These are phyloP conservation scores for Oncorhynchus tshawytscha DNA, from an alignment of 2,113 vertebrate species.

Conservation along the genomic window DNA sequence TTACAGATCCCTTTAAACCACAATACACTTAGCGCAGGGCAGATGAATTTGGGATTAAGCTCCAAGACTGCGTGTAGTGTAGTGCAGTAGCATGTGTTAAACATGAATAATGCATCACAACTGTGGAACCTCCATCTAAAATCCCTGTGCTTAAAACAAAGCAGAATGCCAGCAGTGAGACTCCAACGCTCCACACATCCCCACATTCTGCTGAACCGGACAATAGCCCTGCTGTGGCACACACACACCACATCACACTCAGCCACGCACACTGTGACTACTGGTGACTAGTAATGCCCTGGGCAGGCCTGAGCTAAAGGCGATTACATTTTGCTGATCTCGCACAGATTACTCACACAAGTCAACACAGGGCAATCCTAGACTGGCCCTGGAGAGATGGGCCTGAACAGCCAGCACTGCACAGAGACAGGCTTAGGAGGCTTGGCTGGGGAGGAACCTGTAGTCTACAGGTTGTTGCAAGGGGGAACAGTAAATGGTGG, in stretches of 20 bases:
- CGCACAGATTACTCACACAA: slow-evolving; percentile 63
- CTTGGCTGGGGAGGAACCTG: not conserved
- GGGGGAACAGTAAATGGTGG: not conserved
- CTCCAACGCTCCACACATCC: not conserved
- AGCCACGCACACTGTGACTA: too few relatives aligned
- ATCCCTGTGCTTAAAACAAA: not conserved
- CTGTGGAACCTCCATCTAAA: not conserved
- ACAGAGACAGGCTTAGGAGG: not conserved
- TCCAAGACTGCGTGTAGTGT: not conserved
- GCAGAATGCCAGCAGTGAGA: not conserved
- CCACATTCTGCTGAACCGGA: not conserved
- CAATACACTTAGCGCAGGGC: not conserved
- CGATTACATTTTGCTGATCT: slow-evolving; percentile 73
- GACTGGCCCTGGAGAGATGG: not conserved
- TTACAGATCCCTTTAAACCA: not conserved
- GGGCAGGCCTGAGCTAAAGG: slow-evolving; percentile 52
- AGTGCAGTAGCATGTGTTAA: not conserved
- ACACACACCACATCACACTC: not conserved
- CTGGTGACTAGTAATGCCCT: slow-evolving; percentile 16
- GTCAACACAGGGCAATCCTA: slow-evolving; percentile 31
- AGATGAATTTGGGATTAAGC: not conserved
- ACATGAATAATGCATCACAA: not conserved
- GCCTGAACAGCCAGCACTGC: not conserved
- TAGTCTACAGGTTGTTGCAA: not conserved
- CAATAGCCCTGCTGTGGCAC: not conserved